A percentile compares a stretch with the other conserved stretches of the same genome.
Conservation (phyloP, 2,113 vertebrate species). For the Cynopterus brachyotis region DNA sequence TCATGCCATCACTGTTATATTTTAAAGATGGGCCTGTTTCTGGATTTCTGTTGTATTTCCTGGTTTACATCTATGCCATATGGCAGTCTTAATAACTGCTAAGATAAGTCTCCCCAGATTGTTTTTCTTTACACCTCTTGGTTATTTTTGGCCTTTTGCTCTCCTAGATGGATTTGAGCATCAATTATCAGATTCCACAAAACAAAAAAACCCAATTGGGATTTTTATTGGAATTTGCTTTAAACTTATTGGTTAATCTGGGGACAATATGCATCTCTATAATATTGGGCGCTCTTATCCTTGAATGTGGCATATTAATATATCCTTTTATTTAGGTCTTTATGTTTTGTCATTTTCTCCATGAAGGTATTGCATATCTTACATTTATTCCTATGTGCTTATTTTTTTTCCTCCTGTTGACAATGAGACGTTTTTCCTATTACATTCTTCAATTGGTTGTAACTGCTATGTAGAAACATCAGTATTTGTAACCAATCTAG, state of each 20-base stretch:
- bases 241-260: not conserved
- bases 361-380: not conserved
- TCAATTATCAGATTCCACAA: not conserved
- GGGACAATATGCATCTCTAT: not conserved
- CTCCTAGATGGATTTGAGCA: not conserved
- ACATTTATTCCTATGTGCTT: not conserved
- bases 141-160: constrained; percentile 35
- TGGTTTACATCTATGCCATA: not conserved
- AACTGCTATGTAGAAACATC: not conserved
- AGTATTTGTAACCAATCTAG: not conserved
- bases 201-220: not conserved
- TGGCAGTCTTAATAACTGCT: constrained; percentile 25
- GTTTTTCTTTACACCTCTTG: not conserved
- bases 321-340: not conserved
- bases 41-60: not conserved
- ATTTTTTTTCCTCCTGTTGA: not conserved
- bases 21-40: not conserved
- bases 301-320: not conserved
- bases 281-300: not conserved
- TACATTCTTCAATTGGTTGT: not conserved
- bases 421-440: not conserved
- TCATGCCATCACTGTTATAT: not conserved
- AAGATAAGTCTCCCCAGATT: not conserved
- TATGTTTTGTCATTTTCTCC: not conserved
- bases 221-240: not conserved